Conservation (phyloP, 2,888 invertebrate genomes). For the Lumbricus terrestris region DNA sequence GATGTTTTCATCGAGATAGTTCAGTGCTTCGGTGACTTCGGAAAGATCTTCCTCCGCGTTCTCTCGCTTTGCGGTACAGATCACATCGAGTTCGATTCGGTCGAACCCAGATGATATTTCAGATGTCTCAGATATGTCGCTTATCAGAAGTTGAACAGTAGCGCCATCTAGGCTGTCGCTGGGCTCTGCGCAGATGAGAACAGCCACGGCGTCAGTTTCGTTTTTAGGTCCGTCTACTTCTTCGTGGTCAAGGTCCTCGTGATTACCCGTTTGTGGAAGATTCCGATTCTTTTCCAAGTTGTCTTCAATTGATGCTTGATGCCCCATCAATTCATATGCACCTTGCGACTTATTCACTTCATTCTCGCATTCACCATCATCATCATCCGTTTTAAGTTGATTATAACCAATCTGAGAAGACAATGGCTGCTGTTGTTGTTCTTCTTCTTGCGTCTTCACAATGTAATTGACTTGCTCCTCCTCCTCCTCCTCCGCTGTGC, state of each 20-base stretch:
- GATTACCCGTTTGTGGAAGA: background rate
- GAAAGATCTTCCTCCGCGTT: background rate
- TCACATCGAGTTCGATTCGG: background rate
- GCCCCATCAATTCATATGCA: background rate
- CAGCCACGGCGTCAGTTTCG: background rate
- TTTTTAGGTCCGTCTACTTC: background rate
- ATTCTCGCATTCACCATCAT: background rate
- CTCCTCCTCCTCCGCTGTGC: background rate
- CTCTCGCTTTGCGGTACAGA: background rate
- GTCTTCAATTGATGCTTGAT: background rate
- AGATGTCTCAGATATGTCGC: background rate
- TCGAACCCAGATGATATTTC: background rate
- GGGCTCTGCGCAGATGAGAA: background rate
- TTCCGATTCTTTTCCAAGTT: background rate
- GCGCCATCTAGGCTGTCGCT: background rate
- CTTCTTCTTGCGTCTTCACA: background rate
- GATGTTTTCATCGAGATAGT: conserved; percentile 27
- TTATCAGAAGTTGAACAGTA: background rate
- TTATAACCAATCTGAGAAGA: background rate
- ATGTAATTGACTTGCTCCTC: background rate
- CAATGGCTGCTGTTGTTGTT: background rate
- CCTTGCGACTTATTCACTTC: background rate
- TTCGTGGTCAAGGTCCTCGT: background rate
- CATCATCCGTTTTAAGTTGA: background rate
- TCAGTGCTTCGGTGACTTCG: conserved; percentile 15